Base-by-base conservation (phyloP, 2,797 vertebrate genomes). In the Smutsia temminckii region DNA sequence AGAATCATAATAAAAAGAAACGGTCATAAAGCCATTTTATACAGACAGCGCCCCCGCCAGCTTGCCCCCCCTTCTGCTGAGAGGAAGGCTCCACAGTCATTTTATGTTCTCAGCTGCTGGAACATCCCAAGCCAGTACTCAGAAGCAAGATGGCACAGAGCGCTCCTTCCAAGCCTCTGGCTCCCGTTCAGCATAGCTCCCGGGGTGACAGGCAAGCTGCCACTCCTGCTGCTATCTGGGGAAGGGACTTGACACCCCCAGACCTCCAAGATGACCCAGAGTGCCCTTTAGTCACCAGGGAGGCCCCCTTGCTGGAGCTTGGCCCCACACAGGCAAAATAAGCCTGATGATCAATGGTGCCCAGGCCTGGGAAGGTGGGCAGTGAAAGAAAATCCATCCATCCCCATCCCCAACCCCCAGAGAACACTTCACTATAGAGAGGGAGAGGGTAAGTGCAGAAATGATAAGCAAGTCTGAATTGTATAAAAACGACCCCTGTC, bases 21-120 rank as follows among this genome's bases (percentile, higher is more conserved):
- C 71, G 92, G 97, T 97, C 96, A 97, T 98, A 98, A 98, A 98
- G 98, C 92, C 9, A 20, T 97, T 98, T 98, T 98, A 98, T 97
- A 97, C 98, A 96, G 96, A 98, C 91, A 96, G 93, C 8, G 3
- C 89, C 97, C 97, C 83, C 40, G 95, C 97, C 91, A 97, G 97
- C 96, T 66, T 86, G 66, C 51, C 93, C 90, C 91, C 79, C 92
- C 29, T 16, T 94, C 86, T 2, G 37, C 97, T 83, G 92, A 3
- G 97, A 21, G 72, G 97, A 97, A 10, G 74, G 97, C 95, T 97
- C 95, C 95, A 96, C 94, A 96, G 80, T 53, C 63, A 27, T 96
- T 97, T 98, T 98, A 98, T 98, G 98, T 97, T 98, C 98, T 98
- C 97, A 98, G 98, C 97, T 98, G 98, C 97, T 97, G 91, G 97